Base-by-base conservation (phyloP, 2,797 vertebrate genomes). In the Cygnus olor region DNA sequence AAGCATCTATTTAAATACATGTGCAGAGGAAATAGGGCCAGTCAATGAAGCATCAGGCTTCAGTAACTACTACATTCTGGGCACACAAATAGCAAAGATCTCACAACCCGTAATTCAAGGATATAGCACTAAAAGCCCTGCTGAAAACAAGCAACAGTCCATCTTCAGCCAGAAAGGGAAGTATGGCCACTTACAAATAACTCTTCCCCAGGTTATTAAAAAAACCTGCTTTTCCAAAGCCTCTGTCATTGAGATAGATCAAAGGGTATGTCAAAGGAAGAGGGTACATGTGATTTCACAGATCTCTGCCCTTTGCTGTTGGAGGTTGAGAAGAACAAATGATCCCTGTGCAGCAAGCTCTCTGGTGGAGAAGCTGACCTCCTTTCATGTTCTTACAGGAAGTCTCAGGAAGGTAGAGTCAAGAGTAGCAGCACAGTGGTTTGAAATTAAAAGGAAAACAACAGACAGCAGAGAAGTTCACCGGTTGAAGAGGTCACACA, bases 301-400 rank as follows among this genome's bases (percentile, higher is more conserved):
- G n/a, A 74, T 69, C 74, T 79, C 83, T 84, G 86, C 44, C 66
- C 70, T 86, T 88, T 86, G 83, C 54, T 74, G 56, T 64, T 85
- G 56, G 4, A 53, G 19, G n/a, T 17, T 83, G 44, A 88, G 69
- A 70, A 66, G 22, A 89, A 64, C 6, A 38, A 91, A 9, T 8
- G 14, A 84, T 72, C 40, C 36, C 38, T 49, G 32, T n/a, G 79
- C 51, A 34, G 56, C 28, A 72, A 78, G 70, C 7, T 25, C 49
- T 60, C 57, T 88, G 53, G 45, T 79, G 66, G 56, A 80, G 54
- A 47, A 32, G 49, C 25, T 68, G 69, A 57, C 34, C 15, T 73
- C 61, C 49, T 42, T 40, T 9, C 20, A 9, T n/a, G 58, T 42
- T 81, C 90, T 76, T 64, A 57, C 28, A 54, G 58, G 34, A 22